These are phyloP conservation scores for Pomatorhinus ruficollis DNA, from an alignment of 2,113 vertebrate species.

Conservation along the genomic window DNA sequence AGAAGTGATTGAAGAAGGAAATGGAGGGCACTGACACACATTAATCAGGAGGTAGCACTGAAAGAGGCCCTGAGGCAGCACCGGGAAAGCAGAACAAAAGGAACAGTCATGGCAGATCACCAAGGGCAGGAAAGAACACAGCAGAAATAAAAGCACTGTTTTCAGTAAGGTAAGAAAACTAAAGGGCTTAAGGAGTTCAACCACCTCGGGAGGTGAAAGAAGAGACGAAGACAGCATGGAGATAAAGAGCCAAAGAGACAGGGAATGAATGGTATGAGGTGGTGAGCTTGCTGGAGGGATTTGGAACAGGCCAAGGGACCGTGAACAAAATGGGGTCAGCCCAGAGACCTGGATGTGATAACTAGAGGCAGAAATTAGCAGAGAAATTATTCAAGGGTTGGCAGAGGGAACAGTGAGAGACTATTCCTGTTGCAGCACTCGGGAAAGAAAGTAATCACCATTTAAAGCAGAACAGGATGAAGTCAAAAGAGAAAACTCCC, in stretches of 20 bases:
- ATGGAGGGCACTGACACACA: conserved; percentile 60
- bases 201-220: not conserved
- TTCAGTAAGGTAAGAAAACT: not conserved
- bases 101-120: conserved; percentile 44
- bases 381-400: not conserved
- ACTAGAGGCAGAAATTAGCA: not conserved
- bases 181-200: not conserved
- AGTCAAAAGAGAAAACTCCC: not conserved
- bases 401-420: not conserved
- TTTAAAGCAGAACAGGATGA: not conserved
- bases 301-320: not conserved
- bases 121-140: conserved; percentile 4
- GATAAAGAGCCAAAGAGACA: not conserved
- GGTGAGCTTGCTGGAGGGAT: not conserved
- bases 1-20: conserved; percentile 62
- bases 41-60: conserved; percentile 47
- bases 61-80: conserved; percentile 23
- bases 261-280: not conserved
- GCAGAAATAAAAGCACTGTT: conserved; percentile 34
- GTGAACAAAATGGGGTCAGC: not conserved
- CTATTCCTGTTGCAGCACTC: not conserved
- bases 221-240: not conserved
- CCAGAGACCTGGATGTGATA: not conserved
- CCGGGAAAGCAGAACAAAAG: conserved; percentile 45
- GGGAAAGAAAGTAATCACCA: not conserved